phyloP scores from a whole-genome alignment of 2,888 invertebrate genomes.

The Sinopyrophorus schimmeli region DNA sequence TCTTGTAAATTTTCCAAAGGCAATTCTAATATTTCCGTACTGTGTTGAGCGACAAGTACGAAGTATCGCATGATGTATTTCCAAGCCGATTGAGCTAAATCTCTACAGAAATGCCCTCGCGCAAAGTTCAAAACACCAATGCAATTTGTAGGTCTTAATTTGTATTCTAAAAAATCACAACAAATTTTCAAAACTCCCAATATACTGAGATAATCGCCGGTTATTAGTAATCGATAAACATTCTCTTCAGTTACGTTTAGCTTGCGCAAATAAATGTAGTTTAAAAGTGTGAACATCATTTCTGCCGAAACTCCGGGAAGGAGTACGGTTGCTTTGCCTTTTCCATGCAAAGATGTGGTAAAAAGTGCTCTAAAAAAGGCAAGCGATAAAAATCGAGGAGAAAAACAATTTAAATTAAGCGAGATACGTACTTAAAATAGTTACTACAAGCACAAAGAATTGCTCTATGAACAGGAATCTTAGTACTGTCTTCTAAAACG shows the following conservation, averaged over 20 bases:
- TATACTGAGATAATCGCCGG: constrained; percentile 87
- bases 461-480: constrained; percentile 83
- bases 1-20: constrained; percentile 73
- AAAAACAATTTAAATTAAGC: constrained; percentile 5
- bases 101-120: constrained; percentile 72
- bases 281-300: constrained; percentile 77
- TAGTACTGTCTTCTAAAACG: constrained; percentile 77
- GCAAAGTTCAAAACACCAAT: constrained; percentile 86
- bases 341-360: constrained; percentile 77
- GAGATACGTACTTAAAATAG: constrained; percentile 76
- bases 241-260: constrained; percentile 76
- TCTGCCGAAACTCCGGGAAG: constrained; percentile 78
- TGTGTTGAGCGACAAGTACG: constrained; percentile 70
- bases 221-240: constrained; percentile 78
- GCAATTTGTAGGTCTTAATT: constrained; percentile 76
- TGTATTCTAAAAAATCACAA: constrained; percentile 71
- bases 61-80: constrained; percentile 69
- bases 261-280: constrained; percentile 83
- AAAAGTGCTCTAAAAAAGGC: constrained; percentile 69
- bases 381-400: too few species aligned
- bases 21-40: constrained; percentile 74
- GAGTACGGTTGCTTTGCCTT: constrained; percentile 67
- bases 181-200: constrained; percentile 80
- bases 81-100: constrained; percentile 68
- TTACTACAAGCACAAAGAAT: constrained; percentile 87